These are phyloP conservation scores for Micrastur ruficollis DNA, from an alignment of 2,797 vertebrate species.

Conservation along the genomic window DNA sequence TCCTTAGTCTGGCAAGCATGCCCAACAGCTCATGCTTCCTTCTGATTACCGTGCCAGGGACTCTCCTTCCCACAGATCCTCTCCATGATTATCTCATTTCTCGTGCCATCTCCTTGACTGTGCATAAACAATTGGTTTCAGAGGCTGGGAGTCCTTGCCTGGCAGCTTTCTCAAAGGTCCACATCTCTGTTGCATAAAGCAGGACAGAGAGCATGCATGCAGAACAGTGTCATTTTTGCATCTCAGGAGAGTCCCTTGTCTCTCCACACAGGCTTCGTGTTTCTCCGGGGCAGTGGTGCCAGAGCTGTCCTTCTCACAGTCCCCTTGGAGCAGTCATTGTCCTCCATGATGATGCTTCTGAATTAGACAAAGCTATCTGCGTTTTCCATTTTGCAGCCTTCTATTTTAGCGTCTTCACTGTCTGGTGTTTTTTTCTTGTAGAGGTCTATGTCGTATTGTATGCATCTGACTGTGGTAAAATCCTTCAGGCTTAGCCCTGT, in stretches of 20 bases:
- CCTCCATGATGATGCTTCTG: neutral
- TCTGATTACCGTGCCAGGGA: neutral
- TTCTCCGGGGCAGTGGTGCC: neutral
- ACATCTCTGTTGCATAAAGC: neutral
- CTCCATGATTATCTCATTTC: neutral
- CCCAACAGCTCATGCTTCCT: neutral
- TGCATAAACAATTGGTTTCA: neutral
- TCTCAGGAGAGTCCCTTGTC: neutral
- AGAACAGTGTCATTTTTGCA: neutral
- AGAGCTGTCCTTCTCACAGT: neutral
- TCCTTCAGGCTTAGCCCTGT: neutral
- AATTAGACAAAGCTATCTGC: neutral
- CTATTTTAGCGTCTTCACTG: neutral
- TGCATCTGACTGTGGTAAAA: neutral
- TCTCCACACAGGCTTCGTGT: neutral
- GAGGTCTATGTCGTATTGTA: neutral
- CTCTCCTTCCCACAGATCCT: neutral
- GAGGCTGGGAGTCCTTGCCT: neutral
- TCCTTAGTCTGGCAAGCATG: neutral
- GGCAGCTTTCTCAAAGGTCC: neutral
- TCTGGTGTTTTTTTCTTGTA: neutral
- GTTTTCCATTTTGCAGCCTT: neutral
- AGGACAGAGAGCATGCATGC: rapidly evolving
- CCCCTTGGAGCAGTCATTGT: neutral
- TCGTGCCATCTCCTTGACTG: neutral